Evolutionary conservation across 2,113 vertebrate species (phyloP), one percentile per base, ranked within the genome.

Genomic region (Amia ocellicauda): DNA sequence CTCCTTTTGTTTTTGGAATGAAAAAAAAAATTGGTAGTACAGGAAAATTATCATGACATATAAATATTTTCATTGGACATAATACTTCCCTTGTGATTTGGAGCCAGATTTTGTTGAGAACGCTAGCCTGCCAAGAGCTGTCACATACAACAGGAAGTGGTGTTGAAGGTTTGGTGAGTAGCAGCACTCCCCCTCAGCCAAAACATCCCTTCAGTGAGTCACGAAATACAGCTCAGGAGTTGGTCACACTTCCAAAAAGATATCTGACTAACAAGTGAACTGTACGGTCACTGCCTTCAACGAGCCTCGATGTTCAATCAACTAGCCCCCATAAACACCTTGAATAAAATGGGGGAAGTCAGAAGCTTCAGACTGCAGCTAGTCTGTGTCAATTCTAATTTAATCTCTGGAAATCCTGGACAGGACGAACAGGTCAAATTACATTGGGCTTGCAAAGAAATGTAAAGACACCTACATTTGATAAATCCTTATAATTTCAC

Each of bases 231-330:
- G 67, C 72, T 77, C 67, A 22, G 2, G 59, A 64, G 66, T 65
- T 64, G 77, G 74, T 77, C 74, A 66, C 71, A 71, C 72, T 69
- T 67, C 7, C 77, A 75, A 82, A 76, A 77, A 84, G 66, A 58
- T 43, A 28, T 64, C 49, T 52, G 57, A 61, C 63, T 56, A 55
- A 72, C 58, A 60, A 53, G 42, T 55, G 47, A 54, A 71, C 60
- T 13, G 9, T 47, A 27, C 41, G 24, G n/a, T 62, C 17, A 23
- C 68, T 1, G 28, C n/a, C 23, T 23, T 20, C 31, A 29, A 14
- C 42, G 31, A 24, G 19, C 24, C 49, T 55, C 56, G 14, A 4
- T 3, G 19, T 19, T n/a, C 28, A 57, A 31, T 36, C 26, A 29
- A 17, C 7, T 3, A 16, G 4, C 31, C 49, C 51, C 17, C 51